Percentiles rank a stretch among this genome's conserved stretches.
These are phyloP conservation scores for Meriones unguiculatus DNA, from an alignment of 2,113 vertebrate genomes.

Conservation along the genomic window DNA sequence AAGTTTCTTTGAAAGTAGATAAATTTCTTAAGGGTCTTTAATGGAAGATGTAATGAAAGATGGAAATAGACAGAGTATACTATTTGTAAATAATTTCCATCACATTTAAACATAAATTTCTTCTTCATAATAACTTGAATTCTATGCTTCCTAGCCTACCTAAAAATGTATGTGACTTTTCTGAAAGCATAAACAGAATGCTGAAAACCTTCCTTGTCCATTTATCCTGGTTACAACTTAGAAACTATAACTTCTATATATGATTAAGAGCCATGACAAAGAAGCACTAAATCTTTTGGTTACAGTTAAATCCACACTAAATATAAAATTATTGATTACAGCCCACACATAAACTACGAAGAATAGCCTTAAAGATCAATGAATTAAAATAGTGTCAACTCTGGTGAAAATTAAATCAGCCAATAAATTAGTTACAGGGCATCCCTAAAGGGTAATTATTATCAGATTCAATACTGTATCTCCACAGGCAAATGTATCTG, in stretches of 20 bases:
- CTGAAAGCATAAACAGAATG: neutral
- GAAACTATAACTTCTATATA: slow-evolving; percentile 72
- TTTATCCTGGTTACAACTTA: slow-evolving; percentile 60
- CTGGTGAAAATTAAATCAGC: slow-evolving; percentile 62
- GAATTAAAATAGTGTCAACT: slow-evolving; percentile 72
- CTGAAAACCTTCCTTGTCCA: neutral
- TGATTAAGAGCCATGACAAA: slow-evolving; percentile 62
- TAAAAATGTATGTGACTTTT: slow-evolving; percentile 29
- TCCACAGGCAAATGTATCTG: slow-evolving; percentile 19
- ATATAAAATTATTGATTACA: slow-evolving; percentile 82
- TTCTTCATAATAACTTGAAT: slow-evolving; percentile 52
- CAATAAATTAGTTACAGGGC: slow-evolving; percentile 60
- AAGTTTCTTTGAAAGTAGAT: slow-evolving; percentile 55
- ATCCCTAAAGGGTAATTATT: slow-evolving; percentile 63
- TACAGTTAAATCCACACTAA: slow-evolving; percentile 79
- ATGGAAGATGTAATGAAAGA: slow-evolving; percentile 18
- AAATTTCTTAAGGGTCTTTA: slow-evolving; percentile 35
- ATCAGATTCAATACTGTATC: slow-evolving; percentile 48
- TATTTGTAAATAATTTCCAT: slow-evolving; percentile 59
- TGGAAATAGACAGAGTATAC: neutral
- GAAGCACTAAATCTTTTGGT: slow-evolving; percentile 69
- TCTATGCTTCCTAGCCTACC: slow-evolving; percentile 7
- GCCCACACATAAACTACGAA: slow-evolving; percentile 76
- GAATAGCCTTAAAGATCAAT: slow-evolving; percentile 75
- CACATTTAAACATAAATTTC: slow-evolving; percentile 11